Conservation (phyloP, 2,113 vertebrate genomes). For the Oxyruncus cristatus region DNA sequence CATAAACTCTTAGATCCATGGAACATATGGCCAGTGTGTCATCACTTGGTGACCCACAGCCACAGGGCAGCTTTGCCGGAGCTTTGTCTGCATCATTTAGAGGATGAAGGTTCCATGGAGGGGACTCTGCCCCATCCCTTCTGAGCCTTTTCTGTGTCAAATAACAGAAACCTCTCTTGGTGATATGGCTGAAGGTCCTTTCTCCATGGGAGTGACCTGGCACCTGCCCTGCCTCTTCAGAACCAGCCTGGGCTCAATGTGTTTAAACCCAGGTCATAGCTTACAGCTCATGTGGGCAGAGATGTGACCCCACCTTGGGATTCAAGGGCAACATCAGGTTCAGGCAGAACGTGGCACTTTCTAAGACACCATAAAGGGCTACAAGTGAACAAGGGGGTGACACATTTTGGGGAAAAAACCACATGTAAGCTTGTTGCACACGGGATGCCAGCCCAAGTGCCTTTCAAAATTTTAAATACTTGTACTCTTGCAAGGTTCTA, state of each 20-base stretch:
- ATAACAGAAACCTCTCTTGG: neutral
- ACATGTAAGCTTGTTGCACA: neutral
- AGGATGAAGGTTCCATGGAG: neutral
- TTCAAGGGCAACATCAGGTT: neutral
- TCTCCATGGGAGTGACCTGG: accelerated
- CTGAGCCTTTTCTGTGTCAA: neutral
- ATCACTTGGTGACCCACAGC: neutral
- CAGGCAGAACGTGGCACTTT: neutral
- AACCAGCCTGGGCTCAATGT: neutral
- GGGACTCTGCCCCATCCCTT: neutral
- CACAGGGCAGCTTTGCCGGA: neutral
- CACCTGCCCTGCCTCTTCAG: neutral
- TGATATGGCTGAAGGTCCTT: neutral
- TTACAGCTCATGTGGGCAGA: neutral
- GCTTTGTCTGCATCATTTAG: neutral
- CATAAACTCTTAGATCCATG: neutral
- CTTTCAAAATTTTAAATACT: neutral
- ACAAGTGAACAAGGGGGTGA: accelerated
- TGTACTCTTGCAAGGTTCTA: neutral
- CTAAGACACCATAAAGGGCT: neutral
- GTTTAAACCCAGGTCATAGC: neutral
- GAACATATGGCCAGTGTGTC: neutral
- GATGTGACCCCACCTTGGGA: accelerated
- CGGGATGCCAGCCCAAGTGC: neutral
- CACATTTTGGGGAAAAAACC: neutral